Evolutionary conservation across 2,888 invertebrate genomes (phyloP).

Genomic region (Eudemis profundana): DNA sequence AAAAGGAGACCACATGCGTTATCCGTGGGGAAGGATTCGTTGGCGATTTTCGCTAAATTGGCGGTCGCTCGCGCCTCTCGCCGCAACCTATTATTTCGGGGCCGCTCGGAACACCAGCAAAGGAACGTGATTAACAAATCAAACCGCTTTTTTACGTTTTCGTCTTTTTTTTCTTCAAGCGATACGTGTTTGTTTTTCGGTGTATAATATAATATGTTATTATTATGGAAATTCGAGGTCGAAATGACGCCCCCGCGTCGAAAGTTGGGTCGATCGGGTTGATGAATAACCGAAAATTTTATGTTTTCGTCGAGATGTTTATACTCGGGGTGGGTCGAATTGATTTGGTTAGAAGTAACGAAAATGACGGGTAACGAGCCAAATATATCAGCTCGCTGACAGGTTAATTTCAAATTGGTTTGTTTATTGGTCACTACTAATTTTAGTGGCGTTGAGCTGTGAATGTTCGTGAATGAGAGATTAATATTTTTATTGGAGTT

Average conservation of each 20-base stretch:
- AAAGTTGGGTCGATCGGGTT: constrained; percentile 61
- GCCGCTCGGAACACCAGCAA: constrained; percentile 67
- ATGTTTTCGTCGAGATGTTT: constrained; percentile 32
- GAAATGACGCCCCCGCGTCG: constrained; percentile 62
- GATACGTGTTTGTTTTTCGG: constrained; percentile 82
- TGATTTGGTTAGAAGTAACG: constrained; percentile 40
- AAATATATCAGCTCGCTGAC: constrained; percentile 44
- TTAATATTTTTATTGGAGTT: constrained; percentile 35
- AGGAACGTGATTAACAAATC: constrained; percentile 80
- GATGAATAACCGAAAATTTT: constrained; percentile 51
- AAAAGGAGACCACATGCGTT: constrained; percentile 80
- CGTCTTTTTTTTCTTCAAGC: constrained; percentile 54
- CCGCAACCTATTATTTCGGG: constrained; percentile 78
- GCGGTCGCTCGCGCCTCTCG: constrained; percentile 81
- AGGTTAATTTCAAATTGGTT: constrained; percentile 42
- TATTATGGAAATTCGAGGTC: constrained; percentile 74
- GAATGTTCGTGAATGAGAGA: constrained; percentile 24
- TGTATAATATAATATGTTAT: constrained; percentile 71
- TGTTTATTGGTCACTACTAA: constrained; percentile 38
- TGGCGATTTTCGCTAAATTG: constrained; percentile 76
- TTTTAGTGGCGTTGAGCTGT: constrained; percentile 27
- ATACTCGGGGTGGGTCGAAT: constrained; percentile 22
- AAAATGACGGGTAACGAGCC: constrained; percentile 43
- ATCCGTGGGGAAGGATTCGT: constrained; percentile 69
- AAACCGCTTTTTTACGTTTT: constrained; percentile 63